Base-by-base conservation (phyloP, 2,113 vertebrate species). In the Columbina picui region DNA sequence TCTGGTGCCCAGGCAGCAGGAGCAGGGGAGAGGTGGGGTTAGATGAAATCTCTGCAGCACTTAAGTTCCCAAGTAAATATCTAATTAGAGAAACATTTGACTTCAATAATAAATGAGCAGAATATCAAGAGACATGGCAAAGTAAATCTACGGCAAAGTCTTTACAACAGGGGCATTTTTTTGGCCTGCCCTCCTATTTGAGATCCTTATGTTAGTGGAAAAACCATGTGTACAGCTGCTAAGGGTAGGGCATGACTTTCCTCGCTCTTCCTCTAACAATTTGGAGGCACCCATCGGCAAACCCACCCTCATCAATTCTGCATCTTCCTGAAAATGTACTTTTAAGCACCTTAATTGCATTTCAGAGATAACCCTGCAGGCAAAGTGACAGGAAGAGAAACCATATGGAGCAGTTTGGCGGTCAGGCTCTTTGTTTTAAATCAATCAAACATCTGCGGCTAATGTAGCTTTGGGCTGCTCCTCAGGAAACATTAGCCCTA, bases 401-500 rank as follows among this genome's bases (percentile, higher is more conserved):
- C 98, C 98, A 95, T 98, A 98, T 98, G 98, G 98, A 98, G 98
- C 97, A 97, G 97, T 88, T 97, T 96, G 96, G 98, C 96, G 98
- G 98, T 98, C 96, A 97, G 98, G 98, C 98, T 98, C 98, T 99
- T 98, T 98, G 98, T 97, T 98, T 98, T 98, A 99, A 99, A 99
- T 99, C 99, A 99, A 99, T 99, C 99, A 98, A 97, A 97, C 98
- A 98, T 99, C 99, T 98, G 98, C 95, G 96, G 97, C 99, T 99
- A 99, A 99, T 99, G 99, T 98, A 99, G 98, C 98, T 98, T 98
- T 98, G 98, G 98, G 98, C 99, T 98, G 98, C 98, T 99, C 98
- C 99, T 99, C 99, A 99, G 99, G 99, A 99, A 99, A 98, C 99
- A 99, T 99, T 99, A 99, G 98, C 96, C 98, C 98, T 99, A 99